Evolutionary conservation across 2,113 vertebrate genomes (phyloP), one percentile per base, ranked within the genome.

Genomic region (Colinus virginianus): DNA sequence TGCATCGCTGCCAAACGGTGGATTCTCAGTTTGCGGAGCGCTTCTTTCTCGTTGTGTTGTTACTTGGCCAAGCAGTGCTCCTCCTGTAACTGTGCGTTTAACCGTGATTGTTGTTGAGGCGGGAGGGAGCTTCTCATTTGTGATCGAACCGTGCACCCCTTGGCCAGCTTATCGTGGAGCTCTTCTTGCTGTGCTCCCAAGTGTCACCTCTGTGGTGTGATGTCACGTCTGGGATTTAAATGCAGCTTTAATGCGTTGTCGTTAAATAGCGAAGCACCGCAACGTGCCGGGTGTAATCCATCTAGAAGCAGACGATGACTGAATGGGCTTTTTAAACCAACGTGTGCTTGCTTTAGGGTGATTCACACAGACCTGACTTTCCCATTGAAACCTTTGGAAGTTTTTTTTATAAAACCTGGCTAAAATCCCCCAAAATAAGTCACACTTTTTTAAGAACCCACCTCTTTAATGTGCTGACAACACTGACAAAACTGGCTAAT

Each of bases 231-330:
- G 43, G n/a, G 7, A 38, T 78, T 36, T 55, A 20, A 62, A 43
- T 62, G 13, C 2, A 7, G 16, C 32, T 76, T n/a, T 58, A n/a
- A 19, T 20, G 18, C 56, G 64, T 58, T 43, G 11, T 42, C 30
- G 12, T 26, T 25, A 17, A 67, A 49, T 25, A 11, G 15, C 18
- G 34, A 62, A 6, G 12, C 7, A 10, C 40, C 1, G 1, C 32
- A 56, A 3, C 9, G 3, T 0, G 2, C 53, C 62, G 36, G 30
- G 7, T 67, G 2, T n/a, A 19, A 14, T 2, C 32, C 34, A 25
- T 62, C 34, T 28, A 48, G 49, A 32, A 68, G 67, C 46, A 58
- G 63, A 9, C 23, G 56, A 4, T 36, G 26, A 19, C 34, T 17
- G 56, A 34, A 40, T 15, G 38, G 43, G 11, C 28, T 53, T 70